phyloP scores from a whole-genome alignment of 1,140 invertebrate species.

The Brachionus manjavacas region DNA sequence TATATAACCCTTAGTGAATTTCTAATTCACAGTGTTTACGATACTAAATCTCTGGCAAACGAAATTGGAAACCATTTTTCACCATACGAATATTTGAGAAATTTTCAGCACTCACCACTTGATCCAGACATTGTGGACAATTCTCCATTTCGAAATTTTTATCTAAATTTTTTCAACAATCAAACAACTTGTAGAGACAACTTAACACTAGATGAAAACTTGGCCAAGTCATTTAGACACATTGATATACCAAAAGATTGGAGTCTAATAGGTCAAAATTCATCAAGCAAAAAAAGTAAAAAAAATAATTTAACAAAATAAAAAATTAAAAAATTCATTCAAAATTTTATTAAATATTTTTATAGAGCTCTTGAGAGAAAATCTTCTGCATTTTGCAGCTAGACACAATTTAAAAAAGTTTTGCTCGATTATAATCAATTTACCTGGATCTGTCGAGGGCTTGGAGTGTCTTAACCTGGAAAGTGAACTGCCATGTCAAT shows the following conservation, averaged over 20 bases:
- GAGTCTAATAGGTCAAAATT: background rate
- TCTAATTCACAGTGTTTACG: constrained; percentile 31
- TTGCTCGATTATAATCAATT: background rate
- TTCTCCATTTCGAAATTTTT: background rate
- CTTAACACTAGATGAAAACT: background rate
- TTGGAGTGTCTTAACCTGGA: background rate
- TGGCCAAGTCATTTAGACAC: background rate
- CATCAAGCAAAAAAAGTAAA: background rate
- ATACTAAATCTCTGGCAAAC: background rate
- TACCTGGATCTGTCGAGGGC: background rate
- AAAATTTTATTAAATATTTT: background rate
- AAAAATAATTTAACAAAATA: background rate
- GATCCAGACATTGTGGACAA: background rate
- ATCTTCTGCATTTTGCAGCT: constrained; percentile 7
- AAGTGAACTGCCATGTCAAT: background rate
- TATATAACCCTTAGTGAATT: constrained; percentile 22
- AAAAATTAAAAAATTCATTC: too few relatives aligned
- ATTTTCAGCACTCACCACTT: background rate
- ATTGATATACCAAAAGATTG: background rate
- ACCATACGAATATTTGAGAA: background rate
- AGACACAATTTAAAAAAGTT: constrained; percentile 24
- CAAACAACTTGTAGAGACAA: background rate
- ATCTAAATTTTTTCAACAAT: background rate
- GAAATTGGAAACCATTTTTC: background rate
- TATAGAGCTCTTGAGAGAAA: constrained; percentile 18